Evolutionary conservation across 37 sponge, comb jelly and placozoan genomes (phyloP).

Genomic region (Tethya wilhelma): DNA sequence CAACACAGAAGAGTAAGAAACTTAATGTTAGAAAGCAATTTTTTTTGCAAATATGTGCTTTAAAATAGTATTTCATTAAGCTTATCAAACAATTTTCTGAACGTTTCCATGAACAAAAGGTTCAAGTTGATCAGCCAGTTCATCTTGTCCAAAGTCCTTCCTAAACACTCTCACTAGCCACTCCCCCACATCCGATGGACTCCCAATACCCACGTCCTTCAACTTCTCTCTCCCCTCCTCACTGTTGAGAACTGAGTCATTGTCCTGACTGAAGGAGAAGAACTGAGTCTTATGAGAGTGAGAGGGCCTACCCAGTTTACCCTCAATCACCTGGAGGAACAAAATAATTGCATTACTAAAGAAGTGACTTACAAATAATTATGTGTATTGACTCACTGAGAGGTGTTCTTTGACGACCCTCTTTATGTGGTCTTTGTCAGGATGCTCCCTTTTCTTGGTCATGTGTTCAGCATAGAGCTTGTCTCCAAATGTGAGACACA

Average conservation of each 20-base stretch:
- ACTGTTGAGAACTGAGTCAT: slow-evolving; percentile 20
- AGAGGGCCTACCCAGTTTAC: neutral
- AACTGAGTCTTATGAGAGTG: slow-evolving; percentile 1
- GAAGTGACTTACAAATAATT: neutral
- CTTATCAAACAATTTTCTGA: too few relatives aligned
- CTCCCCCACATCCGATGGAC: slow-evolving; percentile 17
- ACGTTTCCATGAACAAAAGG: neutral
- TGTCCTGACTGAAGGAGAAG: slow-evolving; percentile 33
- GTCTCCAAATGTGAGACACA: slow-evolving; percentile 74
- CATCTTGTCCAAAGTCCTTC: slow-evolving; percentile 14
- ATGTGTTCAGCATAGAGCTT: slow-evolving; percentile 61
- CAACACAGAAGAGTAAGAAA: too few relatives aligned
- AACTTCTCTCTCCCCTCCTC: slow-evolving; percentile 12
- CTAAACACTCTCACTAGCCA: slow-evolving; percentile 14
- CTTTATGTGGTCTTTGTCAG: neutral
- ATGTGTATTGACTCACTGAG: neutral
- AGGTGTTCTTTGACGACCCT: neutral
- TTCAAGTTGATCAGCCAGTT: slow-evolving; percentile 5
- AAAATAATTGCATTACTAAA: neutral
- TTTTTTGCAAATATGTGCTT: too few relatives aligned
- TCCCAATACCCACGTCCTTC: slow-evolving; percentile 11
- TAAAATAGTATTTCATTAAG: too few relatives aligned
- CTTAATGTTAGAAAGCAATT: too few relatives aligned
- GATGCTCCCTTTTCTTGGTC: too few relatives aligned
- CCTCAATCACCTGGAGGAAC: slow-evolving; percentile 15